Base-by-base conservation (phyloP, 2,113 vertebrate species). In the Perognathus longimembris region DNA sequence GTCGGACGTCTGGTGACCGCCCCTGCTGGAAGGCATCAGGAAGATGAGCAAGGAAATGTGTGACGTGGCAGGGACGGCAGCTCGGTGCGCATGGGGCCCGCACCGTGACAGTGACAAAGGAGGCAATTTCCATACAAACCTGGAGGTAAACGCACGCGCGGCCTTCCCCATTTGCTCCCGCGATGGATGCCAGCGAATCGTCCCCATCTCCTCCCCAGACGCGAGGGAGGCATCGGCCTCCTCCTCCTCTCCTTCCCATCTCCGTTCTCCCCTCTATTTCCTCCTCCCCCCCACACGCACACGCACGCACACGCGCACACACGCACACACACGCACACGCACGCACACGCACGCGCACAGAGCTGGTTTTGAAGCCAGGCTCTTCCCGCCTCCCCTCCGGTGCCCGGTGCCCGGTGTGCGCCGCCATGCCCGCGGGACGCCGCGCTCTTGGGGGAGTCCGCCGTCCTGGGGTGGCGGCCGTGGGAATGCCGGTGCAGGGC, bases 11-110 rank as follows among this genome's bases (percentile, higher is more conserved):
- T 12, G 36, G 9, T 36, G 3, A 21, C 6, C 34, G 4, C 22
- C 30, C 4, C 1, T 2, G 38, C 30, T 1, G 4, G 17, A 30
- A 0, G 14, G 22, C 18, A 8, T 34, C 34, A 0, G 11, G 74
- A 36, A 11, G 64, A 26, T 0, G 14, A 26, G 66, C n/a, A 24
- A 12, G 12, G 3, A 20, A n/a, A 9, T 0, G n/a, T 5, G 4
- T 3, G n/a, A 45, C 32, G n/a, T n/a, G n/a, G n/a, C n/a, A n/a
- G n/a, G n/a, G n/a, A n/a, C n/a, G n/a, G n/a, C n/a, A n/a, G n/a
- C n/a, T n/a, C n/a, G n/a, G n/a, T n/a, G n/a, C n/a, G n/a, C n/a
- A n/a, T n/a, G n/a, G n/a, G n/a, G n/a, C n/a, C n/a, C n/a, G n/a
- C n/a, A n/a, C n/a, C n/a, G n/a, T n/a, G 64, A 59, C 64, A 14